Conservation (phyloP, 2,888 invertebrate genomes). For the Chloroclystis v-ata region DNA sequence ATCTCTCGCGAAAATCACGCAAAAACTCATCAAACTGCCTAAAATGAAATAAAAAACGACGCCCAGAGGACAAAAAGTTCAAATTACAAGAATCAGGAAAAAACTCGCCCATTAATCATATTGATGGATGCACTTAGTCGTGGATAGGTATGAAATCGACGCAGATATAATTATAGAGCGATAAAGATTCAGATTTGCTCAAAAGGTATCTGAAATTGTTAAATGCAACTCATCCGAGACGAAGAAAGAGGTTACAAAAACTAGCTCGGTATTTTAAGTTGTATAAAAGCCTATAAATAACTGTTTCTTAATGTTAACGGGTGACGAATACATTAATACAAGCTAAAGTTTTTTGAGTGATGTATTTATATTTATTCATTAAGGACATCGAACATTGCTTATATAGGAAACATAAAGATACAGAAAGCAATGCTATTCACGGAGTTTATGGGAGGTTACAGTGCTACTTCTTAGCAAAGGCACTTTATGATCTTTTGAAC, state of each 20-base stretch:
- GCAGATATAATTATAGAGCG: conserved; percentile 42
- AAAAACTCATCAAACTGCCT: conserved; percentile 49
- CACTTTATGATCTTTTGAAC: too few species aligned
- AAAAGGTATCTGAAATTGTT: conserved; percentile 44
- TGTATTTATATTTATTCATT: too few species aligned
- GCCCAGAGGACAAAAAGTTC: conserved; percentile 41
- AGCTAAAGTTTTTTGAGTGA: too few species aligned
- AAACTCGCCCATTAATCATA: conserved; percentile 62
- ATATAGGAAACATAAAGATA: too few species aligned
- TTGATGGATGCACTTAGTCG: conserved; percentile 62
- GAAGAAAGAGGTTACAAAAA: conserved; percentile 26
- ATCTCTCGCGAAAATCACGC: conserved; percentile 51
- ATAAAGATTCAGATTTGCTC: conserved; percentile 44
- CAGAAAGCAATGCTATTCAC: too few species aligned
- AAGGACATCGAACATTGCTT: too few species aligned
- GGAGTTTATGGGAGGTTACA: too few species aligned
- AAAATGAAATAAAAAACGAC: conserved; percentile 40
- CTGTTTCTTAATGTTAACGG: too few species aligned
- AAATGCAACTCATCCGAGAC: conserved; percentile 38
- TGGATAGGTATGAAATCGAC: conserved; percentile 15
- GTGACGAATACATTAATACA: too few species aligned
- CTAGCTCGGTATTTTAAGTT: conserved; percentile 25
- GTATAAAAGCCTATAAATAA: conserved; percentile 22
- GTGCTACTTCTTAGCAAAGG: too few species aligned
- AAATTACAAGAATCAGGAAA: conserved; percentile 48